A percentile compares a stretch with the other conserved stretches of the same genome.
These are phyloP conservation scores for Thymelicus lineola DNA, from an alignment of 2,888 invertebrate genomes.

Conservation along the genomic window DNA sequence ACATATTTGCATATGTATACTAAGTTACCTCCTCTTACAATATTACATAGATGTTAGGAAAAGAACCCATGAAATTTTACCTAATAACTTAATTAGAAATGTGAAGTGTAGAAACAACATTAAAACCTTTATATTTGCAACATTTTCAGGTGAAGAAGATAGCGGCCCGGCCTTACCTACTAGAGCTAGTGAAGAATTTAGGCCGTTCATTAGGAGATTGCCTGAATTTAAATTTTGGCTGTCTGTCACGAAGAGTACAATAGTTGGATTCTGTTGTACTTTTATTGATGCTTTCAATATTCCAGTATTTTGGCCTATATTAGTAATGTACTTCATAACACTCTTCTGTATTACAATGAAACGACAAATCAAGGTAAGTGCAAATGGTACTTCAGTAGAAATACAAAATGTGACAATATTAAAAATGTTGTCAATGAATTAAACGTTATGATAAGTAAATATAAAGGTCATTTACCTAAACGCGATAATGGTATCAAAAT, in stretches of 20 bases:
- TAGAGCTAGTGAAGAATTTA: conserved; percentile 97
- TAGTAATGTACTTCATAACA: conserved; percentile 99
- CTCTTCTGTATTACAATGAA: conserved; percentile 99
- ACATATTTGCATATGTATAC: too few relatives aligned
- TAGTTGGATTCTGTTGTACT: conserved; percentile 95
- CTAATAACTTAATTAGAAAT: too few relatives aligned
- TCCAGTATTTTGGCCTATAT: conserved; percentile 99
- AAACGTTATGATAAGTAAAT: neutral
- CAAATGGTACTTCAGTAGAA: neutral
- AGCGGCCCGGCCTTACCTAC: conserved; percentile 97
- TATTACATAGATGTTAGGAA: too few relatives aligned
- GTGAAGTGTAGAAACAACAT: too few relatives aligned
- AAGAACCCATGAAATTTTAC: too few relatives aligned
- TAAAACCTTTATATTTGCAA: neutral
- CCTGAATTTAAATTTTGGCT: conserved; percentile 99
- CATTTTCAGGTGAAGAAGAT: conserved; percentile 85
- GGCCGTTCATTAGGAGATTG: conserved; percentile 97
- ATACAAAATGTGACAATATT: too few relatives aligned
- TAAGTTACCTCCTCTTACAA: too few relatives aligned
- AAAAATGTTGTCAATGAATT: too few relatives aligned
- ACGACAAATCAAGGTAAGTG: conserved; percentile 97
- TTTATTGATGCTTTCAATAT: conserved; percentile 99
- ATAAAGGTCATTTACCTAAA: neutral
- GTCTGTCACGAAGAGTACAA: conserved; percentile 96
- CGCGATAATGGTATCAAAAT: neutral